phyloP scores from a whole-genome alignment of 2,797 vertebrate species.

The Rhinella marina region DNA sequence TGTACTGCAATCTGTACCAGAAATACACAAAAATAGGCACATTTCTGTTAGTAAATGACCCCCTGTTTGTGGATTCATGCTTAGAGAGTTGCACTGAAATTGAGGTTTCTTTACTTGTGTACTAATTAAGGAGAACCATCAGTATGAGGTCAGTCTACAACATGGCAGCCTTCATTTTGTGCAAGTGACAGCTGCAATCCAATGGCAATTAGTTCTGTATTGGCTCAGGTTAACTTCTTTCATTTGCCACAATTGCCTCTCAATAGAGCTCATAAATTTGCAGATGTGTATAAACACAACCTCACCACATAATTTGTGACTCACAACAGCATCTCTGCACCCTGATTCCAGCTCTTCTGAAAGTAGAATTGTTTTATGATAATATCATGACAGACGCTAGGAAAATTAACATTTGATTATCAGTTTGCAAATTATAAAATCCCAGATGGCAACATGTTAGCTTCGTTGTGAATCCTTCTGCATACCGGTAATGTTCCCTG shows the following conservation, averaged over 20 bases:
- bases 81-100: not conserved
- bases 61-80: too few species aligned
- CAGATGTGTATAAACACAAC: conserved; percentile 39
- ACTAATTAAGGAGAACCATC: not conserved
- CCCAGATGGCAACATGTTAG: conserved; percentile 50
- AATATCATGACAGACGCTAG: conserved; percentile 45
- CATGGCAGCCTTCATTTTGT: not conserved
- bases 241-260: conserved; percentile 24
- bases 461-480: conserved; percentile 38
- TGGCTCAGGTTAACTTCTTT: conserved; percentile 6
- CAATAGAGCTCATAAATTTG: conserved; percentile 21
- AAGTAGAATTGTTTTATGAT: conserved; percentile 46
- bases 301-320: conserved; percentile 26
- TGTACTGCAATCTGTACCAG: too few species aligned
- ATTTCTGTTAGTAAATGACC: too few species aligned
- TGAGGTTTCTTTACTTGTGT: not conserved
- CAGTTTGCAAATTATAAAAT: conserved; percentile 46
- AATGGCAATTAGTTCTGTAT: conserved; percentile 4
- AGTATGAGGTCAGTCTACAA: not conserved
- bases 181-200: not conserved
- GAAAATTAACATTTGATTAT: conserved; percentile 56
- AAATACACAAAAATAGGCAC: too few species aligned
- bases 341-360: not conserved
- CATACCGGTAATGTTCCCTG: conserved; percentile 29
- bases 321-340: conserved; percentile 22